These are phyloP conservation scores for Panulirus ornatus DNA, from an alignment of 1,140 invertebrate species.

Conservation along the genomic window DNA sequence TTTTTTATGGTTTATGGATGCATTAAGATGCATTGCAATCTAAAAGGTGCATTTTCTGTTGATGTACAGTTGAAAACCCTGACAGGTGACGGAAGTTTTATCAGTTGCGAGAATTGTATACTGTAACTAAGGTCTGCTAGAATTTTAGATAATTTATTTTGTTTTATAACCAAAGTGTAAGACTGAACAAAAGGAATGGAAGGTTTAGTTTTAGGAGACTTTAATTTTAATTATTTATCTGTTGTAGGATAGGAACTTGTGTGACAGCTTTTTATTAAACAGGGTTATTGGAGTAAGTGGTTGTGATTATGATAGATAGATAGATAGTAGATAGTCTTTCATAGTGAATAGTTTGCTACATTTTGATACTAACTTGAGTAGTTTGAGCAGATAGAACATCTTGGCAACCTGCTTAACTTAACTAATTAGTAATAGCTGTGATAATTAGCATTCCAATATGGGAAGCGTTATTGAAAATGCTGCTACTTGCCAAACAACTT, in stretches of 20 bases:
- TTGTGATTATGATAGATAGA: neutral
- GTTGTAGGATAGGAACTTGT: neutral
- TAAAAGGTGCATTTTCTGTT: too few species aligned
- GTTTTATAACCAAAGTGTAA: neutral
- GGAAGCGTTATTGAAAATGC: neutral
- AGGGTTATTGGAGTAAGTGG: neutral
- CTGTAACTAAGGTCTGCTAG: neutral
- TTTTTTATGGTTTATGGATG: neutral
- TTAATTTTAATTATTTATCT: neutral
- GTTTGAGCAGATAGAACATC: neutral
- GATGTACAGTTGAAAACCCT: too few species aligned
- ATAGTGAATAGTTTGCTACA: slow-evolving; percentile 17
- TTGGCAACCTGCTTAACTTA: neutral
- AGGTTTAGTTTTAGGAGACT: neutral
- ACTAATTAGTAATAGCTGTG: neutral
- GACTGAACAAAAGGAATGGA: neutral
- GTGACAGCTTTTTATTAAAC: neutral
- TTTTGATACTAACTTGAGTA: neutral
- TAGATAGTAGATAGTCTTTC: neutral
- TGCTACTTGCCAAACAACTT: neutral
- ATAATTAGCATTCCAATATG: slow-evolving; percentile 11
- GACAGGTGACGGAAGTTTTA: too few species aligned
- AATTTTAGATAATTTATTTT: neutral
- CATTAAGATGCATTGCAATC: neutral
- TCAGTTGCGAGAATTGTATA: too few species aligned